Conservation (phyloP, 2,797 vertebrate genomes). For the Todus mexicanus region DNA sequence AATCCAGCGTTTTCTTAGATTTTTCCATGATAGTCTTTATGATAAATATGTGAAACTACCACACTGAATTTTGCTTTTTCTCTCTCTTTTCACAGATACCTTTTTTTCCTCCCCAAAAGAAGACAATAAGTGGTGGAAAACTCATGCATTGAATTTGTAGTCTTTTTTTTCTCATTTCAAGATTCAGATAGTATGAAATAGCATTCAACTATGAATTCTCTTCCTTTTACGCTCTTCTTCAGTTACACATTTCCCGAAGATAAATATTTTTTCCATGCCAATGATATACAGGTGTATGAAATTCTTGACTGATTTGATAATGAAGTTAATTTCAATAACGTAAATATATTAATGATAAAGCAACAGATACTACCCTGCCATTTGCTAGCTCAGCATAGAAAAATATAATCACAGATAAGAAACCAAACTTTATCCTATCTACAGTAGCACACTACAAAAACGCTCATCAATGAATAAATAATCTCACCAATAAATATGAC, state of each 20-base stretch:
- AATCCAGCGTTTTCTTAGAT: background rate
- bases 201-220: background rate
- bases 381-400: background rate
- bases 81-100: background rate
- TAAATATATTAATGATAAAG: background rate
- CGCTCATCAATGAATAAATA: background rate
- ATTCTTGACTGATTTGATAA: background rate
- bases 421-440: background rate
- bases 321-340: background rate
- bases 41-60: background rate
- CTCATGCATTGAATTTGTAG: background rate
- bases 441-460: background rate
- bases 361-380: background rate
- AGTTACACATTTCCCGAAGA: background rate
- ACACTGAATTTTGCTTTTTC: background rate
- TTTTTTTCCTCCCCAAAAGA: background rate
- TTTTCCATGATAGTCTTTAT: background rate
- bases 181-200: background rate
- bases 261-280: background rate
- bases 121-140: background rate
- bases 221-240: background rate
- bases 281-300: background rate
- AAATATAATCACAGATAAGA: conserved; percentile 25
- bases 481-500: background rate
- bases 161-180: background rate